A percentile compares a stretch with the other conserved stretches of the same genome.
Evolutionary conservation across 2,113 vertebrate genomes (phyloP).

Genomic region (Poecilia latipinna): DNA sequence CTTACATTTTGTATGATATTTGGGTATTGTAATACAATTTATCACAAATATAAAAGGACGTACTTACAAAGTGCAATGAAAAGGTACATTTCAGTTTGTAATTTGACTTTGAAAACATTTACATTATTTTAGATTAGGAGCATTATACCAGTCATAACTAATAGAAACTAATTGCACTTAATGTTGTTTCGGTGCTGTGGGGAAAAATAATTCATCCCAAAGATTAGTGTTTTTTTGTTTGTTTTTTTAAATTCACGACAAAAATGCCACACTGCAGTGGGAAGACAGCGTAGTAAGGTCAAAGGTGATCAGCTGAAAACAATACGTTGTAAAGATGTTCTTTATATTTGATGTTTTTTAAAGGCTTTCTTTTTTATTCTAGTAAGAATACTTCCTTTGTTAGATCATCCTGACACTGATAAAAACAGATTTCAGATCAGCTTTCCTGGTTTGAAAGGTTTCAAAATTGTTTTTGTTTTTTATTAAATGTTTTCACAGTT

Average conservation of each 20-base stretch:
- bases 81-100: neutral
- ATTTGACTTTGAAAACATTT: neutral
- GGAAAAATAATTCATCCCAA: neutral
- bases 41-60: neutral
- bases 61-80: neutral
- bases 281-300: neutral
- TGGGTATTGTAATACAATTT: constrained; percentile 16
- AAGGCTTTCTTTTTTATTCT: constrained; percentile 1
- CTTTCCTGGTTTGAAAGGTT: constrained; percentile 54
- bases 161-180: neutral
- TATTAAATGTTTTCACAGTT: constrained; percentile 80
- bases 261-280: neutral
- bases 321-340: neutral
- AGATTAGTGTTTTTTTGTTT: neutral
- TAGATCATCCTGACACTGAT: neutral
- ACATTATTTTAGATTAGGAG: constrained; percentile 3
- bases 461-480: constrained; percentile 59
- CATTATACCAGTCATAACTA: neutral
- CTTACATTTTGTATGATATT: constrained; percentile 11
- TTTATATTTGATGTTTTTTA: neutral
- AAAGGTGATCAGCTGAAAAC: neutral
- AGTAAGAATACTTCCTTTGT: neutral
- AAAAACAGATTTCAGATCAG: constrained; percentile 39
- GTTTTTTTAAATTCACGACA: neutral
- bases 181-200: neutral